Evolutionary conservation across 2,113 vertebrate genomes (phyloP).

Genomic region (Neolamprologus brichardi): DNA sequence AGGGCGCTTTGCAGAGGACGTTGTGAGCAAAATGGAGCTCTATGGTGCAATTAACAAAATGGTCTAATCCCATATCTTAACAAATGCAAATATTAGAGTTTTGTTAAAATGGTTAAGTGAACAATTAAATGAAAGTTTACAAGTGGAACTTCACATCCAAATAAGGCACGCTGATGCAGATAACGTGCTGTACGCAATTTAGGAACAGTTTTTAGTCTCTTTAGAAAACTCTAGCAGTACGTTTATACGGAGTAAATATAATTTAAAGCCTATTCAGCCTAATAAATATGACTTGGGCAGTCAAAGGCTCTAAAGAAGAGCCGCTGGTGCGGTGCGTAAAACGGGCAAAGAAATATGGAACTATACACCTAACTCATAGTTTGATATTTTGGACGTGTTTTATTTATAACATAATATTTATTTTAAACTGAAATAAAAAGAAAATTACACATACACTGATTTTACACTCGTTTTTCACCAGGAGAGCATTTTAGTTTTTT

Average conservation of each 20-base stretch:
- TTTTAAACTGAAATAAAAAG: background rate
- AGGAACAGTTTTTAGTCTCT: conserved; percentile 72
- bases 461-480: background rate
- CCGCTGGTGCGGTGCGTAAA: conserved; percentile 51
- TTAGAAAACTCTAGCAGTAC: conserved; percentile 65
- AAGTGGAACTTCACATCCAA: conserved; percentile 83
- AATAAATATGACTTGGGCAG: conserved; percentile 76
- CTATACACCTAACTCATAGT: background rate
- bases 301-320: conserved; percentile 13
- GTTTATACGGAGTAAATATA: conserved; percentile 77
- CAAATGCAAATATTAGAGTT: conserved; percentile 99
- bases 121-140: conserved; percentile 98
- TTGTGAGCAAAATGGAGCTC: conserved; percentile 89
- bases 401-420: background rate
- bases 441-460: background rate
- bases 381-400: background rate
- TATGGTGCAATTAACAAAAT: conserved; percentile 99
- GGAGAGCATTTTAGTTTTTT: background rate
- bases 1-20: conserved; percentile 91
- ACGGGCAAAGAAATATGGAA: background rate
- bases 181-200: conserved; percentile 77
- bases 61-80: conserved; percentile 95
- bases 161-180: conserved; percentile 84
- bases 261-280: conserved; percentile 85
- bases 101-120: conserved; percentile 99